A percentile compares a stretch with the other conserved stretches of the same genome.
phyloP scores from a whole-genome alignment of 92 coral and sea anemone genomes.

The Blastomussa wellsi region DNA sequence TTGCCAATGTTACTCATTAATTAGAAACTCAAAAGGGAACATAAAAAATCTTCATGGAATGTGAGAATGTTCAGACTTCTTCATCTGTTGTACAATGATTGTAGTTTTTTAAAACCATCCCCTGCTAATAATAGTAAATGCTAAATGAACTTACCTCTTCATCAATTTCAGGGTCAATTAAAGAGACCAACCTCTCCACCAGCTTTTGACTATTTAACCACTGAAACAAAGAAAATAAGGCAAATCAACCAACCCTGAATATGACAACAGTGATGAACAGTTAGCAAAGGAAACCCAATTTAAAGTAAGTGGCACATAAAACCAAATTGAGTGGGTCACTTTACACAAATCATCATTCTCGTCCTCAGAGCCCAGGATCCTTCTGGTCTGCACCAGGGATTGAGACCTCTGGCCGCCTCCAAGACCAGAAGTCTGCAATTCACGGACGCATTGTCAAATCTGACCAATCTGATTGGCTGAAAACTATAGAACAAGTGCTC shows the following conservation, averaged over 20 bases:
- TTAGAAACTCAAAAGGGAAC: too few relatives aligned
- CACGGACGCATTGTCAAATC: too few relatives aligned
- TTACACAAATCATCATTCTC: background rate
- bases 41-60: too few relatives aligned
- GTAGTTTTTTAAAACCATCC: background rate
- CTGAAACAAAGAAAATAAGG: slow-evolving; percentile 43
- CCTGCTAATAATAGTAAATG: background rate
- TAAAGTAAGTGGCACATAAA: background rate
- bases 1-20: too few relatives aligned
- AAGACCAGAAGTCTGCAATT: too few relatives aligned
- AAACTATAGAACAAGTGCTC: too few relatives aligned
- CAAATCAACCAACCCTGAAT: background rate
- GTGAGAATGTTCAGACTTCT: too few relatives aligned
- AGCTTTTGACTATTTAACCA: slow-evolving; percentile 89
- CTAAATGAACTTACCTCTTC: slow-evolving; percentile 76
- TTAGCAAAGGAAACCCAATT: background rate
- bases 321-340: background rate
- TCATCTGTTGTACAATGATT: too few relatives aligned
- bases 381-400: too few relatives aligned
- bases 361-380: too few relatives aligned
- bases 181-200: slow-evolving; percentile 80
- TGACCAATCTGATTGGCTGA: too few relatives aligned
- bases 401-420: too few relatives aligned
- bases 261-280: background rate
- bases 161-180: slow-evolving; percentile 88